A percentile compares a stretch with the other conserved stretches of the same genome.
phyloP scores from a whole-genome alignment of 2,888 invertebrate genomes.

The Drosophila falleni region DNA sequence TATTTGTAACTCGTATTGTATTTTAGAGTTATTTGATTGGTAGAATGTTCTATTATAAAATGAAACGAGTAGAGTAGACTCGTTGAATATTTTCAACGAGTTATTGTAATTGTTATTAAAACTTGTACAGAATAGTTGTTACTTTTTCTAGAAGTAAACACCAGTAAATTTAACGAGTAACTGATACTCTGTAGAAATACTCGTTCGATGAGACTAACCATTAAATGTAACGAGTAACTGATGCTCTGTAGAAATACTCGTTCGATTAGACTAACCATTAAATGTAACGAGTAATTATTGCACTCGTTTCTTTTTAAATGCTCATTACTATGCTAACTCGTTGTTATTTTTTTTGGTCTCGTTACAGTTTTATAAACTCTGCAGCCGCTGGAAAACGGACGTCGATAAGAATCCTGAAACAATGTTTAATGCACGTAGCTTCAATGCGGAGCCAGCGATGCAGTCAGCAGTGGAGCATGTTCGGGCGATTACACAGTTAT shows the following conservation, averaged over 20 bases:
- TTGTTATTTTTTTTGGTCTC: slow-evolving; percentile 4
- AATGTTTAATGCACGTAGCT: slow-evolving; percentile 87
- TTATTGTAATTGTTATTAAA: no score
- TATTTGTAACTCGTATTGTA: no score
- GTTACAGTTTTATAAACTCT: slow-evolving; percentile 92
- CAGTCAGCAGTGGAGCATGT: slow-evolving; percentile 86
- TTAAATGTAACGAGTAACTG: not conserved
- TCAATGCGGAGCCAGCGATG: slow-evolving; percentile 87
- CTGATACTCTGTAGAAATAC: not conserved
- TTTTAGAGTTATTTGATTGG: no score
- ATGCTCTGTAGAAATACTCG: not conserved
- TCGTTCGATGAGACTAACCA: not conserved
- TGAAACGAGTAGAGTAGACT: no score
- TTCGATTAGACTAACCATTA: not conserved
- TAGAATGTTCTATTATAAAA: no score
- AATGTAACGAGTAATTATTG: not conserved
- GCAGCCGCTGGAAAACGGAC: slow-evolving; percentile 89
- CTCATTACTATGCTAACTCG: not conserved
- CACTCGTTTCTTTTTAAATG: not conserved
- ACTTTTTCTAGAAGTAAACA: no score
- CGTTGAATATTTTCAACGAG: no score
- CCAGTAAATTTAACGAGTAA: no score
- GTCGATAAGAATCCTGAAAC: slow-evolving; percentile 89
- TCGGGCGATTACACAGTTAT: slow-evolving; percentile 87
- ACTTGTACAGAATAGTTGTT: no score